Evolutionary conservation across 2,888 invertebrate genomes (phyloP), one percentile per base, ranked within the genome.

Genomic region (Xestobium rufovillosum): DNA sequence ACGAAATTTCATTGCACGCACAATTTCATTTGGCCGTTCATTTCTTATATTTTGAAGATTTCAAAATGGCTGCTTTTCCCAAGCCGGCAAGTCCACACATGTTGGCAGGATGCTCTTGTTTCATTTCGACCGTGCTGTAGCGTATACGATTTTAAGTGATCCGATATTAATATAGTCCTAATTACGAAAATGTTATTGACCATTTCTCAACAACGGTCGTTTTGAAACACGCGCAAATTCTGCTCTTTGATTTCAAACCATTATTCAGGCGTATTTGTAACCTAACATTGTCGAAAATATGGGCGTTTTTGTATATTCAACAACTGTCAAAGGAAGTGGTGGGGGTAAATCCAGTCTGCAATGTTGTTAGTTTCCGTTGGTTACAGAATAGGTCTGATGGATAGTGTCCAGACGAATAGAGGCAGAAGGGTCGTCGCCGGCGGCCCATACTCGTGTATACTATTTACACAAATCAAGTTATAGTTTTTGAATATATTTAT

Each of bases 401-500:
- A n/a, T n/a, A n/a, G n/a, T n/a, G 23, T 6, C 23, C 23, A n/a
- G n/a, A 8, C 23, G 23, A 6, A n/a, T 8, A 19, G 6, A 8
- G 23, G 23, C 6, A 8, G 23, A 6, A 19, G n/a, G 49, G 47
- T 42, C 41, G 45, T 43, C 44, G 49, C 46, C 47, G 46, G 44
- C 41, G 44, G 49, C 37, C 39, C 14, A 34, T 38, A 13, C 39
- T 50, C 45, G 51, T 53, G 49, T 55, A 57, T 56, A 57, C 55
- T 53, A 51, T 53, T 52, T 55, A 54, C 53, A 54, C 41, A 47
- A 54, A 48, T 50, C 51, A 41, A 47, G 37, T 45, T 53, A 52
- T 55, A 56, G 55, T 55, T 57, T 57, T 56, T 53, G 52, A 56
- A n/a, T 19, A 19, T 19, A 19, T 19, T 19, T 19, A 19, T 19